Conservation (phyloP, 2,888 invertebrate genomes). For the Uloborus plumipes region DNA sequence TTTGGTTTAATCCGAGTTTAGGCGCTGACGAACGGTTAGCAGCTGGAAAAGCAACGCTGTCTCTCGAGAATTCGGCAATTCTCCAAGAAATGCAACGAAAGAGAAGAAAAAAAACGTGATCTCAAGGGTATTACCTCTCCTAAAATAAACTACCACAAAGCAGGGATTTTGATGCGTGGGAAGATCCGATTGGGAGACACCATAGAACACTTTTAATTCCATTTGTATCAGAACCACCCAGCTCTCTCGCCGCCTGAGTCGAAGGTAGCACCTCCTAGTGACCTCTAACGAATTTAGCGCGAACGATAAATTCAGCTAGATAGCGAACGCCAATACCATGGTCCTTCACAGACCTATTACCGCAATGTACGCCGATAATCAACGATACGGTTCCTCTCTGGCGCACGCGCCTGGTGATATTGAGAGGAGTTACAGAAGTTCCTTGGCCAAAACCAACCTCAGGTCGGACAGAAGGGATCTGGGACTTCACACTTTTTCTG, state of each 20-base stretch:
- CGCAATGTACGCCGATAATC: conserved; percentile 66
- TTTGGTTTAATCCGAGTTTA: conserved; percentile 30
- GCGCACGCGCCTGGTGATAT: conserved; percentile 62
- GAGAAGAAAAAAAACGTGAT: too few species aligned
- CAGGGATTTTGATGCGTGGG: conserved; percentile 17
- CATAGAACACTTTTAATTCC: conserved; percentile 21
- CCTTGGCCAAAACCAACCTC: conserved; percentile 62
- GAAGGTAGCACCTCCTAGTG: conserved; percentile 14
- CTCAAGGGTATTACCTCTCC: neutral
- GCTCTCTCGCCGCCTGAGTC: neutral
- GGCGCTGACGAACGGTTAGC: conserved; percentile 38
- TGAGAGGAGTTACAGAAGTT: conserved; percentile 65
- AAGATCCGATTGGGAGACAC: conserved; percentile 10
- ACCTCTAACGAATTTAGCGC: conserved; percentile 33
- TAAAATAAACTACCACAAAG: conserved; percentile 27
- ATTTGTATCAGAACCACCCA: neutral
- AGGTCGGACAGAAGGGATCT: conserved; percentile 64
- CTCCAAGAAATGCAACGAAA: conserved; percentile 12
- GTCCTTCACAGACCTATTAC: conserved; percentile 59
- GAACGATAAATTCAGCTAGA: conserved; percentile 8
- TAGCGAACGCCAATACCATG: neutral
- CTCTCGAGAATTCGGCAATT: conserved; percentile 18
- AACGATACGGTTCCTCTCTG: conserved; percentile 65
- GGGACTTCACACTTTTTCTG: conserved; percentile 56
- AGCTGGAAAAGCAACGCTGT: conserved; percentile 47